phyloP scores from a whole-genome alignment of 2,888 invertebrate species.

The Chrysolina americana region DNA sequence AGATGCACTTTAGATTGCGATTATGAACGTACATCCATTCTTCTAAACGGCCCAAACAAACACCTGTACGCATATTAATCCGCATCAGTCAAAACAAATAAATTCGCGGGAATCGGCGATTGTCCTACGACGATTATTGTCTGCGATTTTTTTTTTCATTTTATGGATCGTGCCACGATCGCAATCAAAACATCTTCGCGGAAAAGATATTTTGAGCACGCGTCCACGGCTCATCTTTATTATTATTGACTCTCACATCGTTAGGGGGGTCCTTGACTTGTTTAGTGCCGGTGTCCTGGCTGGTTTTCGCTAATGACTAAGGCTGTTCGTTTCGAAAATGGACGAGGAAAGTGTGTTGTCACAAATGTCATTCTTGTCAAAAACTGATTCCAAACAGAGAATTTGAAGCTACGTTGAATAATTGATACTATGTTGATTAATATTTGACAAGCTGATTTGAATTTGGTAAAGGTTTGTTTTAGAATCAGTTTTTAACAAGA shows the following conservation, averaged over 20 bases:
- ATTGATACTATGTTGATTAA: no score
- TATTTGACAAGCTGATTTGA: no score
- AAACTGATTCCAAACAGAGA: no score
- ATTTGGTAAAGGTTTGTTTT: no score
- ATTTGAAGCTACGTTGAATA: no score
- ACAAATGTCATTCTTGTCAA: no score
- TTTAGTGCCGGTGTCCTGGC: neutral
- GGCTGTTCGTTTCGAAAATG: no score
- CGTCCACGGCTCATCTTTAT: neutral
- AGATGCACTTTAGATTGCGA: conserved; percentile 48
- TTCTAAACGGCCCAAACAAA: conserved; percentile 35
- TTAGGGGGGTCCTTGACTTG: neutral
- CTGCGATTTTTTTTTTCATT: conserved; percentile 27
- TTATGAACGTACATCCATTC: conserved; percentile 36
- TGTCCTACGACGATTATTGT: conserved; percentile 22
- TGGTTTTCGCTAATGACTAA: neutral
- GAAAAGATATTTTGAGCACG: conserved; percentile 4
- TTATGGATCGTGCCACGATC: conserved; percentile 23
- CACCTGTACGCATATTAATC: conserved; percentile 48
- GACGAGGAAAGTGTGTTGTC: no score
- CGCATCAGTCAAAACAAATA: conserved; percentile 37
- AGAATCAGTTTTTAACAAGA: no score
- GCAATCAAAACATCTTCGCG: conserved; percentile 21
- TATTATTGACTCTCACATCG: conserved; percentile 2
- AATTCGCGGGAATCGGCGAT: conserved; percentile 32